A percentile compares a stretch with the other conserved stretches of the same genome.
Evolutionary conservation across 2,888 invertebrate genomes (phyloP).

Genomic region (Heliconius aoede): DNA sequence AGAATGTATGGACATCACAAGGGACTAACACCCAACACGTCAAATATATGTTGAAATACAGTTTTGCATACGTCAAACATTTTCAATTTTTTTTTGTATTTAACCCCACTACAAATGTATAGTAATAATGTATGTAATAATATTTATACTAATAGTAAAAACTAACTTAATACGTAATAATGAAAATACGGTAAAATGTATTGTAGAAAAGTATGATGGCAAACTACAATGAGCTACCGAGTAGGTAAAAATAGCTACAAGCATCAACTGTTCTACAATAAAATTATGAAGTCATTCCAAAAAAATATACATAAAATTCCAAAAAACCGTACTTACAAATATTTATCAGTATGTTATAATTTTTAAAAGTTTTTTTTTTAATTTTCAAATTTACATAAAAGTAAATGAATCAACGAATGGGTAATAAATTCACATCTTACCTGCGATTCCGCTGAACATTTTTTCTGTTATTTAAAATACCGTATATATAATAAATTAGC

Average conservation of each 20-base stretch:
- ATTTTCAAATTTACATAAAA: neutral
- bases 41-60: slow-evolving; percentile 1
- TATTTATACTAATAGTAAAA: no score
- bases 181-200: slow-evolving; percentile 7
- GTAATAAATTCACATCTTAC: slow-evolving; percentile 53
- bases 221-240: slow-evolving; percentile 23
- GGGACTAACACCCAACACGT: neutral
- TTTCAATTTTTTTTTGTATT: neutral
- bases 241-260: slow-evolving; percentile 30
- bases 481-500: slow-evolving; percentile 38
- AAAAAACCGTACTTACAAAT: neutral
- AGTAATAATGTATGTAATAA: no score
- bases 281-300: slow-evolving; percentile 18
- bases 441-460: slow-evolving; percentile 82
- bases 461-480: slow-evolving; percentile 51
- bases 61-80: neutral
- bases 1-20: neutral
- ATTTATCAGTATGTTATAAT: neutral
- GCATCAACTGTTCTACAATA: slow-evolving; percentile 14
- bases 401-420: neutral
- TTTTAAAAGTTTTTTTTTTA: neutral
- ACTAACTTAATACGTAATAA: neutral
- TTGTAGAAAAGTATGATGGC: slow-evolving; percentile 12
- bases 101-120: neutral
- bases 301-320: neutral